Percentiles rank a stretch among this genome's conserved stretches.
Evolutionary conservation across 2,113 vertebrate genomes (phyloP).

Genomic region (Myiopsitta monachus): DNA sequence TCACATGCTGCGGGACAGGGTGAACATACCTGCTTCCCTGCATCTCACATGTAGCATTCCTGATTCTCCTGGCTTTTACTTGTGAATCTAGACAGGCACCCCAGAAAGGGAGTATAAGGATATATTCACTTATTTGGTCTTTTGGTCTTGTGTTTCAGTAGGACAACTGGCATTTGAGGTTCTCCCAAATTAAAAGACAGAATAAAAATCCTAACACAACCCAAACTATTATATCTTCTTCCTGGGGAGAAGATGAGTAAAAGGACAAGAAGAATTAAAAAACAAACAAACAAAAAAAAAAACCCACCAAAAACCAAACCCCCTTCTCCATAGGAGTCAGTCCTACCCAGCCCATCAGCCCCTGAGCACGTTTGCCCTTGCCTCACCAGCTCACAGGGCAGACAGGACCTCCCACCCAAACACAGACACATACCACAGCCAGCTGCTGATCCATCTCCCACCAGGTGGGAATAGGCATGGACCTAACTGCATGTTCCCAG

Average conservation of each 20-base stretch:
- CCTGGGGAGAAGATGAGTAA: background rate
- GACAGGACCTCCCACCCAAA: background rate
- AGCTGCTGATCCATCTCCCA: background rate
- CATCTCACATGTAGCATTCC: background rate
- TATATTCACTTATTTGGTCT: background rate
- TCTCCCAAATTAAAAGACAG: background rate
- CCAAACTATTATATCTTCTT: background rate
- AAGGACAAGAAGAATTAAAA: too few relatives aligned
- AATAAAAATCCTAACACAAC: background rate
- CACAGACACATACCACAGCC: background rate
- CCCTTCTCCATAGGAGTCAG: background rate
- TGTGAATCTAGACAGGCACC: background rate
- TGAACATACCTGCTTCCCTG: rapidly evolving
- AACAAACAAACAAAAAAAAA: rapidly evolving
- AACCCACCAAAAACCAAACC: too few relatives aligned
- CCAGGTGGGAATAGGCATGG: rapidly evolving
- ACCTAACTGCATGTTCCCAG: rapidly evolving
- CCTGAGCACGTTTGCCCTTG: rapidly evolving
- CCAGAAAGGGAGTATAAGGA: background rate
- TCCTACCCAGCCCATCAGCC: background rate
- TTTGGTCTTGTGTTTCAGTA: background rate
- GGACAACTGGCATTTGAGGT: background rate
- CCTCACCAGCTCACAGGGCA: background rate
- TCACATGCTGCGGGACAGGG: background rate
- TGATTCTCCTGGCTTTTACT: background rate